phyloP scores from a whole-genome alignment of 2,113 vertebrate species.

The Halcyon malimbica region DNA sequence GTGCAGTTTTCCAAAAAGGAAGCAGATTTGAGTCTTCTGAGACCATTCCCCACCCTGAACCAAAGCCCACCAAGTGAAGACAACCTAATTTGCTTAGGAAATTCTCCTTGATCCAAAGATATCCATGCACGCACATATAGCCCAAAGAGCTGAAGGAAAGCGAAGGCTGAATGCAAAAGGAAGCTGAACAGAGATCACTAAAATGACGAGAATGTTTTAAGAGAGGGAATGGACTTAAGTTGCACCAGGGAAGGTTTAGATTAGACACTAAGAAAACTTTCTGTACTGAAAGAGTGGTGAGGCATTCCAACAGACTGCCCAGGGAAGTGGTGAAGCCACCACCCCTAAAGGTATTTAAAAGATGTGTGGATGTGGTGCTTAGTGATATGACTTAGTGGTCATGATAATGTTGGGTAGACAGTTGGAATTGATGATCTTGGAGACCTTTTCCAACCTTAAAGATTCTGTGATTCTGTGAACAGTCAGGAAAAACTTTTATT shows the following conservation, averaged over 20 bases:
- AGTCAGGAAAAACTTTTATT: accelerated
- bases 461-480: too few species aligned
- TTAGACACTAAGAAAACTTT: too few species aligned
- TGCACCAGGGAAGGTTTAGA: too few species aligned
- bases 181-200: not conserved
- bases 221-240: not conserved
- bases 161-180: not conserved
- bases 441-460: too few species aligned
- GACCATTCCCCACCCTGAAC: not conserved
- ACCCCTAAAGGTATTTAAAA: too few species aligned
- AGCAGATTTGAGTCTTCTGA: not conserved
- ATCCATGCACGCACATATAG: accelerated
- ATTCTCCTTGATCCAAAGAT: not conserved
- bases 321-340: too few species aligned
- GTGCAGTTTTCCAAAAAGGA: not conserved
- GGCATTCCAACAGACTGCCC: too few species aligned
- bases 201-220: not conserved
- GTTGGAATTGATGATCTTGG: too few species aligned
- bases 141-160: not conserved
- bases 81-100: not conserved
- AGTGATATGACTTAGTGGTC: too few species aligned
- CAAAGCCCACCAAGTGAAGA: not conserved
- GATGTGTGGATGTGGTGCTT: too few species aligned
- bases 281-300: too few species aligned
- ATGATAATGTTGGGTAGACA: too few species aligned